A percentile compares a stretch with the other conserved stretches of the same genome.
Evolutionary conservation across 2,113 vertebrate species (phyloP).

Genomic region (Mormoops blainvillei): DNA sequence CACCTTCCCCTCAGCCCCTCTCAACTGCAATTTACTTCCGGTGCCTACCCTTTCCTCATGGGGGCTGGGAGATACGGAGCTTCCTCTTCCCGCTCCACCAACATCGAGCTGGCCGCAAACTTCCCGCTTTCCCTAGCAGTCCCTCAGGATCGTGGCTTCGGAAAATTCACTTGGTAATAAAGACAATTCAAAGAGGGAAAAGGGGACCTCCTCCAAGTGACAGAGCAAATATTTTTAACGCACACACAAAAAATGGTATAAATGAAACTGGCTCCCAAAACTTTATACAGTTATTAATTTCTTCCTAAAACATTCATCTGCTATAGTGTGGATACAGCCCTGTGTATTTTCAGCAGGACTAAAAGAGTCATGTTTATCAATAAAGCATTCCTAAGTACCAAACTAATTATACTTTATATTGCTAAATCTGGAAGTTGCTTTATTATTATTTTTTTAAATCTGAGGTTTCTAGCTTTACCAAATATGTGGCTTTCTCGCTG

Average conservation of each 20-base stretch:
- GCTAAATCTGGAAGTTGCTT: slow-evolving; percentile 53
- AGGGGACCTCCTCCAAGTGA: background rate
- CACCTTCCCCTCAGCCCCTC: background rate
- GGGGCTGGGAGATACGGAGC: background rate
- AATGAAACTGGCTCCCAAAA: slow-evolving; percentile 26
- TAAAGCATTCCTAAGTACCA: slow-evolving; percentile 37
- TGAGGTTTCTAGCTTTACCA: slow-evolving; percentile 51
- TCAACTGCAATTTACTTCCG: background rate
- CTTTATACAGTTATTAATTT: slow-evolving; percentile 45
- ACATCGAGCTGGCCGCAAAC: background rate
- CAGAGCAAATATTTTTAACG: slow-evolving; percentile 31
- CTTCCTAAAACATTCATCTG: slow-evolving; percentile 23
- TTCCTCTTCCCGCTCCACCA: background rate
- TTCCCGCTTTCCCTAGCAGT: background rate
- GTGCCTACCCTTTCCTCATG: background rate
- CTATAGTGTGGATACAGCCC: background rate
- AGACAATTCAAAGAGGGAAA: background rate
- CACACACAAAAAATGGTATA: background rate
- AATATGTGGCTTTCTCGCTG: slow-evolving; percentile 35
- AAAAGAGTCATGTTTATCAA: slow-evolving; percentile 56
- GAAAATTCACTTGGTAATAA: slow-evolving; percentile 23
- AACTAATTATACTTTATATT: slow-evolving; percentile 54
- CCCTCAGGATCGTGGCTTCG: background rate
- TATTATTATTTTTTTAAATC: slow-evolving; percentile 24
- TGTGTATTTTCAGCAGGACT: slow-evolving; percentile 41